A percentile compares a stretch with the other conserved stretches of the same genome.
Conservation (phyloP, 2,888 invertebrate species). For the Pycnomerus fuliginosus region DNA sequence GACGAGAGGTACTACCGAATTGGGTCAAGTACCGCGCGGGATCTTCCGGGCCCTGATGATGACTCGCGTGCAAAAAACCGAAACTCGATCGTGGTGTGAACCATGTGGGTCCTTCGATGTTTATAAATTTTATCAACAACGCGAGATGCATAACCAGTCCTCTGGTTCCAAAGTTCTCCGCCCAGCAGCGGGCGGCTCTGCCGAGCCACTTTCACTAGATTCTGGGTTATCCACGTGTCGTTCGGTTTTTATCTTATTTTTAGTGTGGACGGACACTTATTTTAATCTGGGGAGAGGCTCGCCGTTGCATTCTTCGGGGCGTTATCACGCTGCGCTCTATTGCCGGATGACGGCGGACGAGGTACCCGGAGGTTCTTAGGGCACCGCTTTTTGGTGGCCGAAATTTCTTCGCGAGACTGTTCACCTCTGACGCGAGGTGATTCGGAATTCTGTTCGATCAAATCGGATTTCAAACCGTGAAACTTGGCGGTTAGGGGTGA, state of each 20-base stretch:
- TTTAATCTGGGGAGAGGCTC: constrained; percentile 4
- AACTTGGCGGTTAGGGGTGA: too few relatives aligned
- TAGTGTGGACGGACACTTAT: constrained; percentile 24
- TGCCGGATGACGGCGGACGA: background rate
- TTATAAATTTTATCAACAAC: constrained; percentile 11
- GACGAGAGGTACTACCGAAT: too few relatives aligned
- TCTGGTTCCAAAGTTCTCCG: constrained; percentile 30
- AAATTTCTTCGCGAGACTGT: background rate
- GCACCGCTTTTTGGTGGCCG: background rate
- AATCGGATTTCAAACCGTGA: too few relatives aligned
- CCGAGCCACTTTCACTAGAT: constrained; percentile 43
- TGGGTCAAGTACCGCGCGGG: too few relatives aligned
- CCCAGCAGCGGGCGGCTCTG: constrained; percentile 27
- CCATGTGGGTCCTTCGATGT: constrained; percentile 6
- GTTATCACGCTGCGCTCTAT: background rate
- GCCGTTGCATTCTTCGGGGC: constrained; percentile 15
- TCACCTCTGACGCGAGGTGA: too few relatives aligned
- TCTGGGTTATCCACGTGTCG: constrained; percentile 46
- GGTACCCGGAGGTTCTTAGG: background rate
- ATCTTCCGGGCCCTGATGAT: too few relatives aligned
- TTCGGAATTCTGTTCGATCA: too few relatives aligned
- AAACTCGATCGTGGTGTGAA: constrained; percentile 8
- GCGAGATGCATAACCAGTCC: constrained; percentile 19
- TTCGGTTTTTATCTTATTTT: constrained; percentile 40
- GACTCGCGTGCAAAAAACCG: too few relatives aligned